Evolutionary conservation across 2,888 invertebrate genomes (phyloP).

Genomic region (Hypsopygia costalis): DNA sequence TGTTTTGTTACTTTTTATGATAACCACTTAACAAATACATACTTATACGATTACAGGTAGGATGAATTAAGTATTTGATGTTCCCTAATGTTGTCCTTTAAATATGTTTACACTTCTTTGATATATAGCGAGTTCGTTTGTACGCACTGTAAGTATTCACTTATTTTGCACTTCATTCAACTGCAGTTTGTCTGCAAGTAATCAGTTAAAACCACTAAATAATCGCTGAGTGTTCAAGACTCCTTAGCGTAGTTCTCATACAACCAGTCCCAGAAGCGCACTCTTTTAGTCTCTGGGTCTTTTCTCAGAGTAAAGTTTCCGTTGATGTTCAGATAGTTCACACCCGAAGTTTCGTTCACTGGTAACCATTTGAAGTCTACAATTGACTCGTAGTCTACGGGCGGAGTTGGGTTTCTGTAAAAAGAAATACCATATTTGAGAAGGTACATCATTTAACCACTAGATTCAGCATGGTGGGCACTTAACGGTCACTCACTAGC

Average conservation of each 20-base stretch:
- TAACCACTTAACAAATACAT: too few relatives aligned
- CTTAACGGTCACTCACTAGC: too few relatives aligned
- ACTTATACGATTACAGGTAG: too few relatives aligned
- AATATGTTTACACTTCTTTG: not conserved
- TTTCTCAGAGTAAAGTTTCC: conserved; percentile 68
- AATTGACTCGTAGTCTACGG: conserved; percentile 66
- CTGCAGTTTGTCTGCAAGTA: not conserved
- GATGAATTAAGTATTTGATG: too few relatives aligned
- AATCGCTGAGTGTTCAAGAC: conserved; percentile 14
- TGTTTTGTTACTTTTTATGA: too few relatives aligned
- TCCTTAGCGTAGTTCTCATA: conserved; percentile 50
- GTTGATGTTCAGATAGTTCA: conserved; percentile 77
- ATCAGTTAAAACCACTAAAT: not conserved
- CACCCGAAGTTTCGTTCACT: conserved; percentile 52
- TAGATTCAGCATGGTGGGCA: too few relatives aligned
- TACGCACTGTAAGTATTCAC: not conserved
- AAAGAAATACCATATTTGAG: conserved; percentile 1
- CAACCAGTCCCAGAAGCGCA: conserved; percentile 80
- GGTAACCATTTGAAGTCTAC: conserved; percentile 77
- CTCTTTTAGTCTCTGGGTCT: conserved; percentile 76
- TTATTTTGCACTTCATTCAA: not conserved
- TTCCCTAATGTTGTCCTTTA: too few relatives aligned
- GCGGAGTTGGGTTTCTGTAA: conserved; percentile 77
- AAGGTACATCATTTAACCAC: too few relatives aligned
- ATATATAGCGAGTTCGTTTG: not conserved